Evolutionary conservation across 2,797 vertebrate species (phyloP), one percentile per base, ranked within the genome.

Genomic region (Mus spretus): DNA sequence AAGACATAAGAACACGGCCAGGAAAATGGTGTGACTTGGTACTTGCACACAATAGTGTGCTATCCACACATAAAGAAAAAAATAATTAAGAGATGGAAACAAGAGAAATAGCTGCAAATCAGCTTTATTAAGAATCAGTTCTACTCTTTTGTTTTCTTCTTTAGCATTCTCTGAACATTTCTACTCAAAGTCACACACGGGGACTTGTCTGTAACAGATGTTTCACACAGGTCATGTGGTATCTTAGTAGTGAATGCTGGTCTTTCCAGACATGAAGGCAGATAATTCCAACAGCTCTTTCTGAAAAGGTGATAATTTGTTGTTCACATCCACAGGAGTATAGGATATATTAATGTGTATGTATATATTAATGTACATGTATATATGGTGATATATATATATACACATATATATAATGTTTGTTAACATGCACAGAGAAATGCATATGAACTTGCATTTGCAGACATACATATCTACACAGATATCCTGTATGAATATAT

Each of bases 91-190:
- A 3, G 17, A 0, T 79, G n/a, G 85, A 90, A 92, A 63, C 57
- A 13, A 74, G 77, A 90, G 10, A 83, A 93, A 88, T 89, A 24
- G 57, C 61, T 93, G 63, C 78, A 93, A 94, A 67, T 67, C 88
- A 61, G 14, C 24, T 93, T 94, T 67, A 81, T 61, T 91, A 90
- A 91, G 6, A 75, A 79, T 72, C 37, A 75, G n/a, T 80, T 95
- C 53, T 95, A 83, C 12, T n/a, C 8, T 65, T 95, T 92, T 94
- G 22, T 89, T 88, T 55, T 57, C 50, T 93, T 89, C 80, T 83
- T 92, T 70, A 65, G 90, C 79, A 89, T 47, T 11, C 37, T 87
- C 47, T 72, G 44, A 85, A 86, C 12, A 77, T 95, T 93, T 93
- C 44, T 81, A 79, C 34, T 63, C 70, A 85, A 63, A 34, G 28